Evolutionary conservation across 1,140 invertebrate species (phyloP).

Genomic region (Coptotermes formosanus): DNA sequence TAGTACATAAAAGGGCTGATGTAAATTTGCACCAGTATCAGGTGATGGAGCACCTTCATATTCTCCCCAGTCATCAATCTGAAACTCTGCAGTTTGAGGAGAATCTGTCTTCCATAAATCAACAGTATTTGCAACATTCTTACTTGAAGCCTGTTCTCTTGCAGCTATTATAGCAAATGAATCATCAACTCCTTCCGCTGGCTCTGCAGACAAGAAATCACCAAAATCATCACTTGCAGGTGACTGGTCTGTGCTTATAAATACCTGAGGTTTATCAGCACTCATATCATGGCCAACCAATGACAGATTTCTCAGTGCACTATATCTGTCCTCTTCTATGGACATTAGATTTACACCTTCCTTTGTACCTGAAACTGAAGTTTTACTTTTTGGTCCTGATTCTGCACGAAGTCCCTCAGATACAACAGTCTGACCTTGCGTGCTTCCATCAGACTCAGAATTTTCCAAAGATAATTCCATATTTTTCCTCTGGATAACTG

Average conservation of each 20-base stretch:
- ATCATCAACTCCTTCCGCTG: conserved; percentile 32
- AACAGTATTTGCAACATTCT: not conserved
- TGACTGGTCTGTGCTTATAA: not conserved
- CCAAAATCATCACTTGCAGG: conserved; percentile 56
- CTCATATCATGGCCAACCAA: conserved; percentile 29
- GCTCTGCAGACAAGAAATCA: conserved; percentile 55
- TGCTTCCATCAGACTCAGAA: conserved; percentile 29
- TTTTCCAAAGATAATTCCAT: not conserved
- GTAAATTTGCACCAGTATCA: too few species aligned
- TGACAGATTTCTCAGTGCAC: conserved; percentile 49
- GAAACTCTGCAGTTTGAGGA: conserved; percentile 8
- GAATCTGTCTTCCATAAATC: not conserved
- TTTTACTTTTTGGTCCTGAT: not conserved
- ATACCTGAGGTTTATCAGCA: conserved; percentile 30
- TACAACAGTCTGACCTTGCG: conserved; percentile 31
- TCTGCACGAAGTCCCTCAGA: too few species aligned
- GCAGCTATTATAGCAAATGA: conserved; percentile 33
- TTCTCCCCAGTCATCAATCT: conserved; percentile 27
- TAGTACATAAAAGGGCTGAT: too few species aligned
- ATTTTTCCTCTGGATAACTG: too few species aligned
- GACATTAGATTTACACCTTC: conserved; percentile 46
- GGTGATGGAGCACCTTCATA: not conserved
- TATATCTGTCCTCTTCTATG: conserved; percentile 53
- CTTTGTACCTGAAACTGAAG: not conserved
- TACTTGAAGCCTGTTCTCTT: conserved; percentile 16